Evolutionary conservation across 2,113 vertebrate genomes (phyloP).

Genomic region (Brachyistius frenatus): DNA sequence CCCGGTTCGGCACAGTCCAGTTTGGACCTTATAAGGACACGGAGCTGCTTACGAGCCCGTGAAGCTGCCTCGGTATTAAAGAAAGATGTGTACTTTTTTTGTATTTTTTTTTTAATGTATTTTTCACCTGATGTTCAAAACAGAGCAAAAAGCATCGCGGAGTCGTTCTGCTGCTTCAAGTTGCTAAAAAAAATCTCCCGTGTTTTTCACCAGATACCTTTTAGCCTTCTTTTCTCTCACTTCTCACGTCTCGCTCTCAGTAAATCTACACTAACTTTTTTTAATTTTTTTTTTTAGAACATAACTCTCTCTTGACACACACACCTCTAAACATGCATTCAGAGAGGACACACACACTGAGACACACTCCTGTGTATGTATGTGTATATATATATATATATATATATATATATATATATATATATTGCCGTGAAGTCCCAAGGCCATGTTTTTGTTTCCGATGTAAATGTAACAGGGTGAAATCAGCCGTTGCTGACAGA

Average conservation of each 20-base stretch:
- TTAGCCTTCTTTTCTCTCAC: constrained; percentile 34
- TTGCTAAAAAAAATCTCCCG: constrained; percentile 8
- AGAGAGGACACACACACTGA: constrained; percentile 25
- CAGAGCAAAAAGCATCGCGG: constrained; percentile 10
- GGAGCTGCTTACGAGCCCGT: constrained; percentile 7
- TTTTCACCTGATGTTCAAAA: constrained; percentile 37
- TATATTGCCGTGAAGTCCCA: constrained; percentile 67
- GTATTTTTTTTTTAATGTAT: constrained; percentile 34
- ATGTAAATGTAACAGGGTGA: constrained; percentile 73
- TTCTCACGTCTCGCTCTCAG: constrained; percentile 22
- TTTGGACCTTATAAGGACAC: constrained; percentile 62
- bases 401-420: constrained; percentile 49
- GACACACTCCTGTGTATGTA: constrained; percentile 30
- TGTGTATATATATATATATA: constrained; percentile 1
- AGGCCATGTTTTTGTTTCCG: constrained; percentile 78
- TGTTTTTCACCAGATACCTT: constrained; percentile 15
- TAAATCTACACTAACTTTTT: constrained; percentile 32
- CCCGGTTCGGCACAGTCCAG: constrained; percentile 19
- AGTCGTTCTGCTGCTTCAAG: constrained; percentile 30
- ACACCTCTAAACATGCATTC: constrained; percentile 43
- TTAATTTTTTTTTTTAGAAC: too few relatives aligned
- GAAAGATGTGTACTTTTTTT: neutral
- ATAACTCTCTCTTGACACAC: constrained; percentile 4
- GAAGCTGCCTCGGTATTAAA: constrained; percentile 22
- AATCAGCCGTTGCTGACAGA: constrained; percentile 65